phyloP scores from a whole-genome alignment of 1,140 invertebrate genomes.

The Euglossa dilemma region DNA sequence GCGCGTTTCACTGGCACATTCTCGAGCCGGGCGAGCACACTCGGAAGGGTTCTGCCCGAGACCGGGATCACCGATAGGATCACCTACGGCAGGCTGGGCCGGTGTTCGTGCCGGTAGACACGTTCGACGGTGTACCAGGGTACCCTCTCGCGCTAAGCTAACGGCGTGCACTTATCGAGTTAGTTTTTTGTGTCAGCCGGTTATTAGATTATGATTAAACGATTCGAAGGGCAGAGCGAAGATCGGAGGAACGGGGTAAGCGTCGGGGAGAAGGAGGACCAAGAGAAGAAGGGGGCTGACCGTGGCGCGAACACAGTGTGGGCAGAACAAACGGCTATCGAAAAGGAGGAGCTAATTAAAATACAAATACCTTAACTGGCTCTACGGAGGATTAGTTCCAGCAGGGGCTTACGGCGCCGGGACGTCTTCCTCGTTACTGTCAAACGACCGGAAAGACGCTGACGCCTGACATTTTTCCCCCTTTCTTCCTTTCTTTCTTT shows the following conservation, averaged over 20 bases:
- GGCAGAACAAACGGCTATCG: constrained; percentile 75
- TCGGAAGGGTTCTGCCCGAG: too few relatives aligned
- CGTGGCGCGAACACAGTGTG: constrained; percentile 50
- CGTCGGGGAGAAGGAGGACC: constrained; percentile 2
- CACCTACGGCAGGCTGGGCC: not conserved
- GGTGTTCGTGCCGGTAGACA: not conserved
- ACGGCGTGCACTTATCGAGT: constrained; percentile 74
- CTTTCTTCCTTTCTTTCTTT: not conserved
- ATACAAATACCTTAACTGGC: constrained; percentile 79
- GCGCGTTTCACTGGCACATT: constrained; percentile 16
- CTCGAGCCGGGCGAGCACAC: not conserved
- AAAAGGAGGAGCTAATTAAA: constrained; percentile 79
- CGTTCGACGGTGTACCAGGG: not conserved
- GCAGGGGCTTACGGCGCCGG: constrained; percentile 56
- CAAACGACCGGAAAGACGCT: constrained; percentile 49
- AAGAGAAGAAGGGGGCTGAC: constrained; percentile 7
- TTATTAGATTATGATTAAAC: constrained; percentile 83
- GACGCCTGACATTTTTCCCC: constrained; percentile 8
- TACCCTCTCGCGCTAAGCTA: constrained; percentile 42
- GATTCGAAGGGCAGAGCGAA: constrained; percentile 69
- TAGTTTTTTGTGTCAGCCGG: constrained; percentile 81
- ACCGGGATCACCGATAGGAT: constrained; percentile 1
- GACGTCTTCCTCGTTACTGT: constrained; percentile 68
- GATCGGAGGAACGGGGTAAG: constrained; percentile 33
- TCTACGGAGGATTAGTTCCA: constrained; percentile 72